phyloP scores from a whole-genome alignment of 2,888 invertebrate species.

The Cephus spinipes region DNA sequence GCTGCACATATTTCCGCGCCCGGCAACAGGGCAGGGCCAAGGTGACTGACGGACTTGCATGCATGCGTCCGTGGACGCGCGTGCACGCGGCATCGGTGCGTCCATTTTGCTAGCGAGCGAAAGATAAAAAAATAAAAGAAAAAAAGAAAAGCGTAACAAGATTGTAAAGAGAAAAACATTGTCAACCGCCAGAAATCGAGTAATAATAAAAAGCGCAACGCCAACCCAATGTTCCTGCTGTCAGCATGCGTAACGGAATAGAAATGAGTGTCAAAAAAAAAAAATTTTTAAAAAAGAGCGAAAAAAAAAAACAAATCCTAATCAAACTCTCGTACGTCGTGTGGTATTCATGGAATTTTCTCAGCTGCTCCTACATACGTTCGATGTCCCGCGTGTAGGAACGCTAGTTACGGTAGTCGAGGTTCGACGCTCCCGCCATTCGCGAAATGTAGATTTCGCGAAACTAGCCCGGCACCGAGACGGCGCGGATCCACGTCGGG shows the following conservation, averaged over 20 bases:
- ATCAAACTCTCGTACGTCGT: too few species aligned
- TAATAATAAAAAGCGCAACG: not conserved
- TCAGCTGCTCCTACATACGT: too few species aligned
- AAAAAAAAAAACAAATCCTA: not conserved
- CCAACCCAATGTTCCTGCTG: not conserved
- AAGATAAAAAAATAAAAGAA: not conserved
- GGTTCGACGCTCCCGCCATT: not conserved
- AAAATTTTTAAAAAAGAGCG: not conserved
- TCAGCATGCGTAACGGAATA: not conserved
- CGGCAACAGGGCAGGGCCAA: conserved; percentile 38
- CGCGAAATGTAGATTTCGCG: too few species aligned
- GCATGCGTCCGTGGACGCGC: not conserved
- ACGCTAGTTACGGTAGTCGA: not conserved
- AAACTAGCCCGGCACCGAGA: too few species aligned
- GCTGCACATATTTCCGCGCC: conserved; percentile 47
- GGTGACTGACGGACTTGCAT: conserved; percentile 6
- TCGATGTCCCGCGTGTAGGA: too few species aligned
- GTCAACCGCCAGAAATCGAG: not conserved
- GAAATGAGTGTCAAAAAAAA: not conserved
- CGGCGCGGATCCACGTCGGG: conserved; percentile 15
- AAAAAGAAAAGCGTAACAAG: not conserved
- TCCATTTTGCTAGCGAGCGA: not conserved
- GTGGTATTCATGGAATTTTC: too few species aligned
- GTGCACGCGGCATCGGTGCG: not conserved
- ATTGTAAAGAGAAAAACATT: not conserved